Percentiles rank a stretch among this genome's conserved stretches.
These are phyloP conservation scores for Panulirus ornatus DNA, from an alignment of 1,140 invertebrate species.

Conservation along the genomic window DNA sequence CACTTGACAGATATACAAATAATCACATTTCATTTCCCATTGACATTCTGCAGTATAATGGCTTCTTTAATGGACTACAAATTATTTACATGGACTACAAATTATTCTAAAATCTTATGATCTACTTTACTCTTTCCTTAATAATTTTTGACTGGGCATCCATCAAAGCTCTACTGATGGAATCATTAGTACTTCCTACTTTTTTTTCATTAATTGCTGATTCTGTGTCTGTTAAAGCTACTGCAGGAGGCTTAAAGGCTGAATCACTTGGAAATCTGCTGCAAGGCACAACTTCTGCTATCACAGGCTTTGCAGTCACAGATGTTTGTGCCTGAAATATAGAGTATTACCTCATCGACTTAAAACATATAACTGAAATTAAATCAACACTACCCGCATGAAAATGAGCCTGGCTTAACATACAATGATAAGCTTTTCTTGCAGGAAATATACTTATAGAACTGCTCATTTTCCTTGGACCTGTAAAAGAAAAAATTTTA, in stretches of 20 bases:
- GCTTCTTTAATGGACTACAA: too few relatives aligned
- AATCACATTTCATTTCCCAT: too few relatives aligned
- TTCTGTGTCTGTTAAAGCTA: neutral
- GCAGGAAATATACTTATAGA: too few relatives aligned
- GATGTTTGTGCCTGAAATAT: neutral
- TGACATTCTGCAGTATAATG: too few relatives aligned
- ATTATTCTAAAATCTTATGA: too few relatives aligned
- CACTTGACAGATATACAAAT: too few relatives aligned
- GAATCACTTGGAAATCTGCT: neutral
- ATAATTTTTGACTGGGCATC: neutral
- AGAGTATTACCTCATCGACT: neutral
- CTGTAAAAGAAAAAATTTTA: constrained; percentile 4
- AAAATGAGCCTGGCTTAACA: too few relatives aligned
- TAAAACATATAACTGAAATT: neutral
- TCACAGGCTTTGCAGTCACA: neutral
- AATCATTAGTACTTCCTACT: neutral
- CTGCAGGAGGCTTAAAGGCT: neutral
- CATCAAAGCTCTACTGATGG: neutral
- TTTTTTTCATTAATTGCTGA: neutral
- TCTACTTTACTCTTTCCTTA: too few relatives aligned
- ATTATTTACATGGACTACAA: too few relatives aligned
- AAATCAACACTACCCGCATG: too few relatives aligned
- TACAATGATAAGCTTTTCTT: too few relatives aligned
- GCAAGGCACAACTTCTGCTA: neutral
- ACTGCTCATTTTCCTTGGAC: neutral